Conservation (phyloP, 2,797 vertebrate species). For the Microcaecilia unicolor region DNA sequence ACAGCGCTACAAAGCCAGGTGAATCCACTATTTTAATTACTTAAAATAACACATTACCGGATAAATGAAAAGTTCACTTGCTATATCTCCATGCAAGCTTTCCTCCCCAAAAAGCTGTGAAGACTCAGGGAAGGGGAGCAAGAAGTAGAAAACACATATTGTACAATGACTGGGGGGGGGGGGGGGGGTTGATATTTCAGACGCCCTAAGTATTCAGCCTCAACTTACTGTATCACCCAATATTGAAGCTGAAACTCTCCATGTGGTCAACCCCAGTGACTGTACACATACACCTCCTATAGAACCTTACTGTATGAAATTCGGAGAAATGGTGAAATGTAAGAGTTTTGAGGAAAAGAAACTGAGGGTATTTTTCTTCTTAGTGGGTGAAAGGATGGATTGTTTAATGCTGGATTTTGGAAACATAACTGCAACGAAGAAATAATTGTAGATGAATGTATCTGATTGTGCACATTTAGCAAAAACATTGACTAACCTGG, state of each 20-base stretch:
- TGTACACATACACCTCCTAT: no score
- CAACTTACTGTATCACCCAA: not conserved
- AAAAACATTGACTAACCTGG: not conserved
- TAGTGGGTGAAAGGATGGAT: no score
- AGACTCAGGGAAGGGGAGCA: not conserved
- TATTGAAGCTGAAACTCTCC: not conserved
- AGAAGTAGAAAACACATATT: not conserved
- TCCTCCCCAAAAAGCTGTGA: not conserved
- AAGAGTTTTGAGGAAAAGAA: no score
- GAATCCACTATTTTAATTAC: slow-evolving; percentile 4
- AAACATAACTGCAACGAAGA: not conserved
- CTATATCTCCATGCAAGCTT: not conserved
- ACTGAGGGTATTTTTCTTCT: no score
- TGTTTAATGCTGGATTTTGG: no score
- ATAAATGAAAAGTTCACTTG: slow-evolving; percentile 11
- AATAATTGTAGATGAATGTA: not conserved
- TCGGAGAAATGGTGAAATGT: no score
- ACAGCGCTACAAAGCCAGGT: not conserved
- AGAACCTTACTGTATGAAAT: no score
- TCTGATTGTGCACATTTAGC: not conserved
- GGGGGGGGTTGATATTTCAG: no score
- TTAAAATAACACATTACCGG: not conserved
- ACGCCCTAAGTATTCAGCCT: no score
- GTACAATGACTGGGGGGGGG: no score
- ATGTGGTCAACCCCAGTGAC: no score